Percentiles rank a stretch among this genome's conserved stretches.
phyloP scores from a whole-genome alignment of 2,797 vertebrate species.

The Varecia variegata region DNA sequence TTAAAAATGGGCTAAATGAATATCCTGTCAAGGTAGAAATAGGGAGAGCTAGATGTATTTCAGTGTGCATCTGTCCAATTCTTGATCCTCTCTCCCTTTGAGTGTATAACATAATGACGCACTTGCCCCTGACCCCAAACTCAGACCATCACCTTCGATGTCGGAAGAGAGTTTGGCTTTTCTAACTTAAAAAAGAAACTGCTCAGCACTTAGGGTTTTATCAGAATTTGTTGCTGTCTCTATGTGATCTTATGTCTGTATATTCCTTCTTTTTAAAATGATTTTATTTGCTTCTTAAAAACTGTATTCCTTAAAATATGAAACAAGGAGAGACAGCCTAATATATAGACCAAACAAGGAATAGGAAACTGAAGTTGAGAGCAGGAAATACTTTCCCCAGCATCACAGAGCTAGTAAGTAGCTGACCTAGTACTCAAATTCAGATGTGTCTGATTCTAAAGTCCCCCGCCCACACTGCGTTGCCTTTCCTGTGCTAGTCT shows the following conservation, averaged over 20 bases:
- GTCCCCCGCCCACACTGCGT: background rate
- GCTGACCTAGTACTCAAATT: background rate
- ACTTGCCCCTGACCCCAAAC: background rate
- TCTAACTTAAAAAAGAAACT: background rate
- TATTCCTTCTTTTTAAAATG: background rate
- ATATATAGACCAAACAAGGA: background rate
- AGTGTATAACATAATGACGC: background rate
- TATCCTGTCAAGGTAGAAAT: background rate
- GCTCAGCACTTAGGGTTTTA: background rate
- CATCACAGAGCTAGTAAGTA: background rate
- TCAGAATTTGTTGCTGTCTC: background rate
- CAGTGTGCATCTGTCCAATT: background rate
- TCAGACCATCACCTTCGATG: background rate
- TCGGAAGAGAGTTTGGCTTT: background rate
- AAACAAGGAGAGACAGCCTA: background rate
- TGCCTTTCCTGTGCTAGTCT: background rate
- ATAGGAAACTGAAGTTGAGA: slow-evolving; percentile 24
- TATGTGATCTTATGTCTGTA: background rate
- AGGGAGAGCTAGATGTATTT: background rate
- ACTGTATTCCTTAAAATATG: background rate
- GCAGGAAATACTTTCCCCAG: background rate
- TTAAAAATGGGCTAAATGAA: background rate
- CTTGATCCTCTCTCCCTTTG: background rate
- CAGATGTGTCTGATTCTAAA: background rate
- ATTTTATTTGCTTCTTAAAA: background rate